Evolutionary conservation across 2,797 vertebrate species (phyloP).

Genomic region (Etheostoma nigrum): DNA sequence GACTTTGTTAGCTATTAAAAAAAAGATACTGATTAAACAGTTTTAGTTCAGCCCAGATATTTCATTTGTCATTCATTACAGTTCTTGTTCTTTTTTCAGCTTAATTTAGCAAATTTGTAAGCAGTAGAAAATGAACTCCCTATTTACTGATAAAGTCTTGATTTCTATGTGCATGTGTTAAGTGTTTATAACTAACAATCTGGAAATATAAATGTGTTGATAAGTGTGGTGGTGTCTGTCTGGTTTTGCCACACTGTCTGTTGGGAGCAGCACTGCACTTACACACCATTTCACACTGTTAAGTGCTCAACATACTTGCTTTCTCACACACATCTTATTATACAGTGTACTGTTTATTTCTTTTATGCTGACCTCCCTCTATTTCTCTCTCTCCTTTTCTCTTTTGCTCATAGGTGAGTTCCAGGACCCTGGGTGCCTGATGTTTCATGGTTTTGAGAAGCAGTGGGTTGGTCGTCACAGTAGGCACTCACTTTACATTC

Average conservation of each 20-base stretch:
- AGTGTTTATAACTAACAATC: not conserved
- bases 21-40: not conserved
- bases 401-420: conserved; percentile 72
- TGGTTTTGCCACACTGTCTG: not conserved
- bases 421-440: conserved; percentile 28
- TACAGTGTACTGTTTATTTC: not conserved
- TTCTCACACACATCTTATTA: not conserved
- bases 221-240: conserved; percentile 1
- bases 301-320: not conserved
- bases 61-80: not conserved
- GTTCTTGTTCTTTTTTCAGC: not conserved
- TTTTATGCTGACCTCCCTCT: conserved; percentile 32
- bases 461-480: conserved; percentile 43
- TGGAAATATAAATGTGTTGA: not conserved
- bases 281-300: conserved; percentile 15
- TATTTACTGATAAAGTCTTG: not conserved
- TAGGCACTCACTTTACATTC: conserved; percentile 47
- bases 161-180: not conserved
- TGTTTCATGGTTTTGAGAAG: conserved; percentile 34
- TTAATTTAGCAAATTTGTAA: not conserved
- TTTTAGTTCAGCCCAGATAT: not conserved
- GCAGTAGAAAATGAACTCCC: not conserved
- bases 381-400: conserved; percentile 21
- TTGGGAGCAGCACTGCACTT: conserved; percentile 2
- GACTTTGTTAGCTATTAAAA: not conserved